These are phyloP conservation scores for Graphium colonna DNA, from an alignment of 2,888 invertebrate genomes.

Conservation along the genomic window DNA sequence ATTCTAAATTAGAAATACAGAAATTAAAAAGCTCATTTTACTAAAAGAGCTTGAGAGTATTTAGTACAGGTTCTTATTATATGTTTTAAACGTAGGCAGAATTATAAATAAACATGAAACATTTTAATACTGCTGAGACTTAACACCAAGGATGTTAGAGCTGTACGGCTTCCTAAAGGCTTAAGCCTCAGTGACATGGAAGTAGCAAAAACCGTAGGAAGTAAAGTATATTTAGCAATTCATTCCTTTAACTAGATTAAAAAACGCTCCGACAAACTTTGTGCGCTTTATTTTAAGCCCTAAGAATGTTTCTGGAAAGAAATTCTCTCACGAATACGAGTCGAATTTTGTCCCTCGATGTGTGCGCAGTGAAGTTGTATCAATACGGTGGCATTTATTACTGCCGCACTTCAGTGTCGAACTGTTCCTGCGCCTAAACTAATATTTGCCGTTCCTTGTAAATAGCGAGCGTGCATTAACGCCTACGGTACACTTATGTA, in stretches of 20 bases:
- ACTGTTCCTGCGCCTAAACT: conserved; percentile 44
- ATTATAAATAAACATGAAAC: conserved; percentile 19
- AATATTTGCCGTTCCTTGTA: conserved; percentile 54
- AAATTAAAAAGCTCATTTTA: no score
- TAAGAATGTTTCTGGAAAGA: background rate
- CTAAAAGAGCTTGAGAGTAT: no score
- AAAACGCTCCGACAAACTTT: conserved; percentile 16
- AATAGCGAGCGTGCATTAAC: conserved; percentile 42
- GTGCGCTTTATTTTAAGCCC: conserved; percentile 19
- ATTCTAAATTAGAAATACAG: no score
- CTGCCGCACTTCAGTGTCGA: conserved; percentile 42
- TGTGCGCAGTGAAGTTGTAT: conserved; percentile 33
- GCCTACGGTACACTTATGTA: conserved; percentile 25
- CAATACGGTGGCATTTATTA: conserved; percentile 44
- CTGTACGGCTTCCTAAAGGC: conserved; percentile 24
- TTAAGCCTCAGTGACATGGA: conserved; percentile 24
- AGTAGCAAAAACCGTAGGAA: conserved; percentile 23
- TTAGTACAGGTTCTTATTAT: background rate
- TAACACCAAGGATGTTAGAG: conserved; percentile 22
- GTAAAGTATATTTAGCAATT: conserved; percentile 18
- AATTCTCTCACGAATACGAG: background rate
- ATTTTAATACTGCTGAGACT: conserved; percentile 20
- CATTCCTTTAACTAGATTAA: conserved; percentile 21
- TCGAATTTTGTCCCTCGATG: background rate
- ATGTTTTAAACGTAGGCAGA: conserved; percentile 2